These are phyloP conservation scores for Cyclophora albipunctata DNA, from an alignment of 2,888 invertebrate genomes.

Conservation along the genomic window DNA sequence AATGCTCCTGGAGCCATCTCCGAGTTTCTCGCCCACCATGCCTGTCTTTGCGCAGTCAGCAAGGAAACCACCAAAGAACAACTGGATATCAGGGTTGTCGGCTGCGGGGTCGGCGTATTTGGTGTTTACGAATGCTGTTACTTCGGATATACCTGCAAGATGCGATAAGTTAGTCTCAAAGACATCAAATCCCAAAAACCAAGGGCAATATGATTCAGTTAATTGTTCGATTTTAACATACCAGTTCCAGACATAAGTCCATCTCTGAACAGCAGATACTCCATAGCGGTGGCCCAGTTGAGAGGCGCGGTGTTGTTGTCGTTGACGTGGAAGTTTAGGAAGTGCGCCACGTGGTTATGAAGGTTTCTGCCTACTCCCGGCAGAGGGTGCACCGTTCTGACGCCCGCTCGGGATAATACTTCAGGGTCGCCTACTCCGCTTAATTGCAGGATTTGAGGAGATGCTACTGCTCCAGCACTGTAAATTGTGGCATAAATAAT, in stretches of 20 bases:
- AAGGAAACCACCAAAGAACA: constrained; percentile 90
- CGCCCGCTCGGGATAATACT: constrained; percentile 78
- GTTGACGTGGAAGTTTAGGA: constrained; percentile 85
- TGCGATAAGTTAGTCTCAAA: background rate
- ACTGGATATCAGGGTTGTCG: constrained; percentile 89
- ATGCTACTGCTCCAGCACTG: constrained; percentile 90
- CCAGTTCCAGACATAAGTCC: constrained; percentile 94
- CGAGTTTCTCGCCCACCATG: constrained; percentile 86
- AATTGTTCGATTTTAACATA: constrained; percentile 12
- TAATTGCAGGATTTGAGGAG: constrained; percentile 92
- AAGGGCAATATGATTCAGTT: too few relatives aligned
- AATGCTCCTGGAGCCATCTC: constrained; percentile 80
- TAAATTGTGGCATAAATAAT: constrained; percentile 1
- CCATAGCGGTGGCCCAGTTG: constrained; percentile 96
- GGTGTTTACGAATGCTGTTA: constrained; percentile 87
- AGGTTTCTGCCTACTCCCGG: constrained; percentile 90
- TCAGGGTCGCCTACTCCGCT: constrained; percentile 90
- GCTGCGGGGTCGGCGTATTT: constrained; percentile 83
- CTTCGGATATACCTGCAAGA: constrained; percentile 83
- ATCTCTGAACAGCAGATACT: constrained; percentile 89
- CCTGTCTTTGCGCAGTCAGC: constrained; percentile 91
- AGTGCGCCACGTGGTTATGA: constrained; percentile 89
- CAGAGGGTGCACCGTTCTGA: constrained; percentile 81
- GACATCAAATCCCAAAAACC: too few relatives aligned
- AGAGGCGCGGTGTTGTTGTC: constrained; percentile 89